Base-by-base conservation (phyloP, 2,888 invertebrate genomes). In the Ctena decussata region DNA sequence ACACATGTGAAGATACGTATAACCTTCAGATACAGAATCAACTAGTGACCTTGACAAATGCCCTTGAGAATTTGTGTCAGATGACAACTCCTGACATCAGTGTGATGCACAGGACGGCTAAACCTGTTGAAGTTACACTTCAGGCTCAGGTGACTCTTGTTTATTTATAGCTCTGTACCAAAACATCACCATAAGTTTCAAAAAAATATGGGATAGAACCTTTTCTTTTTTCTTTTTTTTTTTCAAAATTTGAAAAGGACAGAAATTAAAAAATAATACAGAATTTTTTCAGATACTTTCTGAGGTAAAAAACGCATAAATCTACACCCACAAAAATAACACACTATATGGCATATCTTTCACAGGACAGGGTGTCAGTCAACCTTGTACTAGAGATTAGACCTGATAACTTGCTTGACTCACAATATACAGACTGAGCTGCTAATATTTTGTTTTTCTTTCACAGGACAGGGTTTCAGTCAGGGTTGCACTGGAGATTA, bases 401-500 rank as follows among this genome's bases (percentile, higher is more conserved):
- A 12, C 86, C 86, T 30, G 65, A 75, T 73, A 84, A 84, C 27
- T 70, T 84, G 0, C 6, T 57, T 21, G 82, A 85, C 57, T 53
- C 35, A 21, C 53, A 70, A 0, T 87, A 87, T 49, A 27, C 30
- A 21, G 41, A 35, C 0, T 87, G 87, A 41, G 41, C 78, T 18
- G 24, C 44, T 1, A 18, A 27, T 18, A 85, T 87, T 21, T 76
- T 65, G 35, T 21, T 8, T 21, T 15, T 5, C 35, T 65, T 65
- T 35, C 11, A n/a, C 24, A 65, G 30, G n/a, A 18, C 39, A 18
- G 65, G 65, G 18, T 77, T 87, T 0, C 27, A 49, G 15, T 79
- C 81, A n/a, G n/a, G n/a, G n/a, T 87, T 0, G 41, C 79, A 11
- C 49, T 87, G 0, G 86, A 84, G 32, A 79, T 87, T 1, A 75